Evolutionary conservation across 1,140 invertebrate genomes (phyloP), one percentile per base, ranked within the genome.

Genomic region (Drosophila quadrilineata): DNA sequence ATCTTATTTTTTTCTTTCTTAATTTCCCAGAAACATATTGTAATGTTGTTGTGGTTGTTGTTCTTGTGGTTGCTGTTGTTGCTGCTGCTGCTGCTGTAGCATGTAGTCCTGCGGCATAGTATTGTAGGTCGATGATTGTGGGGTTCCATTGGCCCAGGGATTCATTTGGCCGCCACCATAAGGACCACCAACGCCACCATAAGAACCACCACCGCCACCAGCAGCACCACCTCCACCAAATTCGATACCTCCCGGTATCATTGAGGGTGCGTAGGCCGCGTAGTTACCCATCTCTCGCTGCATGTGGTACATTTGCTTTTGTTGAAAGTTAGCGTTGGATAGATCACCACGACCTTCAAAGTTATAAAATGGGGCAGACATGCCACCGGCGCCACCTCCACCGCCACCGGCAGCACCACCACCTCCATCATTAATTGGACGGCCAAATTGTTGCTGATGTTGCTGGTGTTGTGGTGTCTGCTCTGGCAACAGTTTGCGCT

Each of bases 61-160:
- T 45, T 79, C 33, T 65, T 71, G 33, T 66, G 74, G n/a, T 67
- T 35, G 52, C 50, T 10, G 43, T 1, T 10, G 36, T 10, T 10
- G 26, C 16, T 3, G 14, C n/a, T 28, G 52, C 12, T 49, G 75
- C 29, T 64, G 74, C 12, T 26, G 58, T 22, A 19, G 45, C 43
- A 70, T 62, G 17, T 56, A 62, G n/a, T 53, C 60, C 17, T 74
- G 71, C 0, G 29, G 40, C 46, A 76, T 57, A 22, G 58, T 70
- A 12, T 53, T 64, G 2, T 35, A 75, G n/a, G n/a, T n/a, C n/a
- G n/a, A n/a, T 3, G 41, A 19, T 29, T 72, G 76, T 0, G 71
- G 41, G 0, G 76, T 56, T 10, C 50, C 71, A 50, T 72, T 82
- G 24, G 38, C 68, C 76, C 76, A 82, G 10, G 76, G 58, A 60